A percentile compares a stretch with the other conserved stretches of the same genome.
These are phyloP conservation scores for Asbolus verrucosus DNA, from an alignment of 1,140 invertebrate genomes.

Conservation along the genomic window DNA sequence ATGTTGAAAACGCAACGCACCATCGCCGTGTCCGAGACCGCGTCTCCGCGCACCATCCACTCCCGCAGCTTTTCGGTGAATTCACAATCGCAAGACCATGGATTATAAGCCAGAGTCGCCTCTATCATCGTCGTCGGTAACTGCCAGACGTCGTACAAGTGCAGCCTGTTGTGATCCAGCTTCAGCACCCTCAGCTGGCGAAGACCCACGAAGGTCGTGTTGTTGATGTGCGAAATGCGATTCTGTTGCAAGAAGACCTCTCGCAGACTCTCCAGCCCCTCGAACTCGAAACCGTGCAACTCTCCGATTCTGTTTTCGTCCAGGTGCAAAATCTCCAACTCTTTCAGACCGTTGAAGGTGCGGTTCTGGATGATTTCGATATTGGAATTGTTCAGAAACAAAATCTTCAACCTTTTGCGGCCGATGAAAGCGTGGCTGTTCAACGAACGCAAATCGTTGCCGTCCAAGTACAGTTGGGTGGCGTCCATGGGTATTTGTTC, in stretches of 20 bases:
- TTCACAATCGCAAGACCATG: conserved; percentile 90
- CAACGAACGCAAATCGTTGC: conserved; percentile 83
- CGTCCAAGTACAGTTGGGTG: conserved; percentile 89
- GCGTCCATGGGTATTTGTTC: conserved; percentile 93
- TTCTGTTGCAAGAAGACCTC: conserved; percentile 77
- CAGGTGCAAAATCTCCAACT: conserved; percentile 81
- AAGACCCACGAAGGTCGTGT: conserved; percentile 82
- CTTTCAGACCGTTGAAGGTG: conserved; percentile 89
- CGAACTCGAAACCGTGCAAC: conserved; percentile 83
- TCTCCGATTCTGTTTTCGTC: conserved; percentile 70
- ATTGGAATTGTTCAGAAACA: conserved; percentile 88
- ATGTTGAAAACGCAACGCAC: conserved; percentile 74
- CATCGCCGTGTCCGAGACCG: conserved; percentile 73
- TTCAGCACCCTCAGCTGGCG: conserved; percentile 77
- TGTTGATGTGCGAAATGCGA: conserved; percentile 78
- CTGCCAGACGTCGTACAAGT: conserved; percentile 81
- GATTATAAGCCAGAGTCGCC: conserved; percentile 81
- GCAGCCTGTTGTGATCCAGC: conserved; percentile 83
- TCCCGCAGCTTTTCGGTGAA: conserved; percentile 83
- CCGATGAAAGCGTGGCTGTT: conserved; percentile 92
- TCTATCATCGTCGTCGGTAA: conserved; percentile 75
- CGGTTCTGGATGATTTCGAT: conserved; percentile 89
- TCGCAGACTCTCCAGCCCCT: conserved; percentile 73
- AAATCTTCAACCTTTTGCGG: conserved; percentile 83
- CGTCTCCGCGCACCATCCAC: conserved; percentile 76